Conservation (phyloP, 2,113 vertebrate genomes). For the Sialia sialis region DNA sequence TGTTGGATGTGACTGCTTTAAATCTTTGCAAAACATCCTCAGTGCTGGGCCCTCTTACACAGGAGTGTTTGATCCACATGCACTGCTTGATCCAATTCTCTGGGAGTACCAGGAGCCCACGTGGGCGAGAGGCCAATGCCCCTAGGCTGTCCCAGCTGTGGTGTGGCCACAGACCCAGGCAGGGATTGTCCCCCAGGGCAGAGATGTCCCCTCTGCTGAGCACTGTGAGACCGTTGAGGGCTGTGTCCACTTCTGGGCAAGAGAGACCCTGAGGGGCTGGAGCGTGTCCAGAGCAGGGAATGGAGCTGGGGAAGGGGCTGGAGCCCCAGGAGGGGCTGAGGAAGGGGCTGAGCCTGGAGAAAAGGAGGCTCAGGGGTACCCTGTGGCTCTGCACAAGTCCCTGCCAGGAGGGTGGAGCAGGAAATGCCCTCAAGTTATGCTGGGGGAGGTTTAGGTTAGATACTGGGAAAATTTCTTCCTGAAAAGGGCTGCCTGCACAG, state of each 20-base stretch:
- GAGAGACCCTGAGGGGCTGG: not conserved
- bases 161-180: not conserved
- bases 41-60: not conserved
- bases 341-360: not conserved
- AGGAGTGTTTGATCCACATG: not conserved
- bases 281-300: not conserved
- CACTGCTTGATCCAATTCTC: not conserved
- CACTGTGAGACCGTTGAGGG: not conserved
- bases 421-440: not conserved
- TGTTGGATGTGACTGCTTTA: not conserved
- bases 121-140: not conserved
- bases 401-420: not conserved
- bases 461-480: not conserved
- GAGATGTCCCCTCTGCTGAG: not conserved
- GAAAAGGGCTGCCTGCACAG: not conserved
- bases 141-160: rapidly evolving
- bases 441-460: not conserved
- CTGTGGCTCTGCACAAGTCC: not conserved
- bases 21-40: not conserved
- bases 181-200: not conserved
- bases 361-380: not conserved
- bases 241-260: not conserved
- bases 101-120: not conserved
- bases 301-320: not conserved
- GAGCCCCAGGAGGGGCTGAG: not conserved